Percentiles rank a stretch among this genome's conserved stretches.
Evolutionary conservation across 1,140 invertebrate species (phyloP).

Genomic region (Philopotamus ludificatus): DNA sequence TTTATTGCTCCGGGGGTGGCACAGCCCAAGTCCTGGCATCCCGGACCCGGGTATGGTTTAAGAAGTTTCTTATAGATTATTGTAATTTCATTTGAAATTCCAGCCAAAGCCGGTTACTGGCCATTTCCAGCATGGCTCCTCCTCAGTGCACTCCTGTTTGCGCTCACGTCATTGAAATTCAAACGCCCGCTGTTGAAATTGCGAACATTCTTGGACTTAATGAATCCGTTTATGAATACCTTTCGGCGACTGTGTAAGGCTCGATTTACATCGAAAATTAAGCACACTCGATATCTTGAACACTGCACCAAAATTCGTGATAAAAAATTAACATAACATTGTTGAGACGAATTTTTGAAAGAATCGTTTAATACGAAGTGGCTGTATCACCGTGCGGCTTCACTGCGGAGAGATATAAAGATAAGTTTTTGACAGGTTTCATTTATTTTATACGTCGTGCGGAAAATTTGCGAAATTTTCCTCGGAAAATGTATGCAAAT

Average conservation of each 20-base stretch:
- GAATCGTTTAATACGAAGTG: too few species aligned
- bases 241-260: not conserved
- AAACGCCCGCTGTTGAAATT: not conserved
- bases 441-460: conserved; percentile 7
- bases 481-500: conserved; percentile 4
- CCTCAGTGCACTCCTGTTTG: not conserved
- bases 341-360: too few species aligned
- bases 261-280: too few species aligned
- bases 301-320: too few species aligned
- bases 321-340: too few species aligned
- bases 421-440: conserved; percentile 7
- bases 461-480: conserved; percentile 6
- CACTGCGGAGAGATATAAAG: not conserved
- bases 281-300: too few species aligned
- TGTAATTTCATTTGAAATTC: not conserved
- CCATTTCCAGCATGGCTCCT: not conserved
- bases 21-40: too few species aligned
- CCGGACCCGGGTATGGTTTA: not conserved
- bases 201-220: not conserved
- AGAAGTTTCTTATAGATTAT: not conserved
- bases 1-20: too few species aligned
- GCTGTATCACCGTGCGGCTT: too few species aligned
- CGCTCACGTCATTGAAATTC: not conserved
- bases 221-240: not conserved
- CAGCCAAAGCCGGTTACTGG: not conserved